phyloP scores from a whole-genome alignment of 2,797 vertebrate genomes.

The Basileuterus tristriatus region DNA sequence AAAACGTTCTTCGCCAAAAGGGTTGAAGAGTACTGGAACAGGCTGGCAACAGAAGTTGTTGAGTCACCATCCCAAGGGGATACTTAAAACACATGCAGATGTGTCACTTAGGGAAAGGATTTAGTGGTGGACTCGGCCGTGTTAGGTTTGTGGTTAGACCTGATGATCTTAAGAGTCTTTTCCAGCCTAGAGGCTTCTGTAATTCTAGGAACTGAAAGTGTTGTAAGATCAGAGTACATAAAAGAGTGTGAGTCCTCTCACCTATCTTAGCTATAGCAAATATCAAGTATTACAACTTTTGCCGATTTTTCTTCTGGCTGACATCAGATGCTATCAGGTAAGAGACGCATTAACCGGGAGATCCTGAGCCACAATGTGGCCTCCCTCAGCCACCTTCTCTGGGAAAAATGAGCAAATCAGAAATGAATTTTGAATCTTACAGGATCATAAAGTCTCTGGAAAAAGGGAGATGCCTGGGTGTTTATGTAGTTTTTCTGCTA shows the following conservation, averaged over 20 bases:
- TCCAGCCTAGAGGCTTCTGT: background rate
- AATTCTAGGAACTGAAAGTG: background rate
- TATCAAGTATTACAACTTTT: background rate
- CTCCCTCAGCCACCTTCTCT: background rate
- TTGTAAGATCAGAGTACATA: background rate
- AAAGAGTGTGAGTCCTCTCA: background rate
- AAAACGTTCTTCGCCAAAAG: background rate
- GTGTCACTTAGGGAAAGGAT: background rate
- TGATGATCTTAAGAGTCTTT: background rate
- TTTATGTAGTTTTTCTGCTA: background rate
- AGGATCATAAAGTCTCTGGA: background rate
- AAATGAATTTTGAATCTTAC: background rate
- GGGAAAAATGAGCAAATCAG: background rate
- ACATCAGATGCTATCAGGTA: background rate
- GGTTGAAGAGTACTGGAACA: background rate
- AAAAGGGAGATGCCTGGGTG: background rate
- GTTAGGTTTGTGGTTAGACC: background rate
- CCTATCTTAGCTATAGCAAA: background rate
- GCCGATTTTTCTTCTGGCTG: background rate
- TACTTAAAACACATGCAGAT: background rate
- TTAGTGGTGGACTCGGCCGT: background rate
- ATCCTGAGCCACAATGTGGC: background rate
- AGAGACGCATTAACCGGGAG: background rate
- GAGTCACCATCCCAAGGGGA: background rate
- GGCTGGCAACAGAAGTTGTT: background rate